Evolutionary conservation across 2,797 vertebrate species (phyloP).

Genomic region (Miichthys miiuy): DNA sequence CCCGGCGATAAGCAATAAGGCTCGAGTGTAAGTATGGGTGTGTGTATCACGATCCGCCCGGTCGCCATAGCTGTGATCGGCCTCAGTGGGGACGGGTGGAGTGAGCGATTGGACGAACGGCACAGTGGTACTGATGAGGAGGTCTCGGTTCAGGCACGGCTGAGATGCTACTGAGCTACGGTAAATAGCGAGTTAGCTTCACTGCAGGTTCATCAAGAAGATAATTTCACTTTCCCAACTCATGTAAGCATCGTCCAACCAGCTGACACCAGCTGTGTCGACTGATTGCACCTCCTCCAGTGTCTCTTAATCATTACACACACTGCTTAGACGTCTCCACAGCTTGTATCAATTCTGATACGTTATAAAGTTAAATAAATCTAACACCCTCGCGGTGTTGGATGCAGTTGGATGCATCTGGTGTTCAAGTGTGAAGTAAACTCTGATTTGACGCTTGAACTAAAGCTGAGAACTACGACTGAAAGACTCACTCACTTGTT

Average conservation of each 20-base stretch:
- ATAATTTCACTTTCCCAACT: not conserved
- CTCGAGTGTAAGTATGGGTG: slow-evolving; percentile 25
- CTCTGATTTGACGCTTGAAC: not conserved
- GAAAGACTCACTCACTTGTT: slow-evolving; percentile 22
- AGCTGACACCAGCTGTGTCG: slow-evolving; percentile 1
- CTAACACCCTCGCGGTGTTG: not conserved
- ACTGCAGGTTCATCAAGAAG: not conserved
- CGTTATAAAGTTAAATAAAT: not conserved
- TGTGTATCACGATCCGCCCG: slow-evolving; percentile 22
- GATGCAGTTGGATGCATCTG: not conserved
- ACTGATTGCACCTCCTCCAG: not conserved
- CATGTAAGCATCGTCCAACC: not conserved
- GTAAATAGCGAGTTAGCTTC: slow-evolving; percentile 14
- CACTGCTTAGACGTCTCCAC: not conserved
- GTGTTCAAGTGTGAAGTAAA: not conserved
- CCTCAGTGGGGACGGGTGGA: slow-evolving; percentile 17
- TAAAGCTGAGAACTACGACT: slow-evolving; percentile 36
- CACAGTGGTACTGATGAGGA: slow-evolving; percentile 17
- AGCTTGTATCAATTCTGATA: not conserved
- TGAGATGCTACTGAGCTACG: slow-evolving; percentile 4
- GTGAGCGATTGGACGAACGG: slow-evolving; percentile 34
- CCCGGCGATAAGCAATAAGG: slow-evolving; percentile 36
- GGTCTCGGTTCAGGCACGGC: slow-evolving; percentile 15
- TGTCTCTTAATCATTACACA: not conserved
- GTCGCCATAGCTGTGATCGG: slow-evolving; percentile 16